phyloP scores from a whole-genome alignment of 2,113 vertebrate genomes.

The Periophthalmodon schlosseri region DNA sequence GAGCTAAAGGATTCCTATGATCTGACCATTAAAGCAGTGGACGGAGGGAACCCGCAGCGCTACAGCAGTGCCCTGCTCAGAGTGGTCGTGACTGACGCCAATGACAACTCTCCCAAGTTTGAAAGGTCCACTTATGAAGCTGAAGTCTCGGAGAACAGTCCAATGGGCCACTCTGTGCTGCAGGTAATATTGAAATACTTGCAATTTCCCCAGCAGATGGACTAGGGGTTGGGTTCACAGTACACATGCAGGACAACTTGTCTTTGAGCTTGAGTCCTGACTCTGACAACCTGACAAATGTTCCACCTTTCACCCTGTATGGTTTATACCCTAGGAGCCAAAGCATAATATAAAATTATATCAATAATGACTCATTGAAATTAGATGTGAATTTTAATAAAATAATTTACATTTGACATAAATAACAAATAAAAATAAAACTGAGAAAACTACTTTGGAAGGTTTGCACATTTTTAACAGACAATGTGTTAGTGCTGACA shows the following conservation, averaged over 20 bases:
- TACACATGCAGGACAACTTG: no score
- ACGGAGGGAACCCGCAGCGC: slow-evolving; percentile 90
- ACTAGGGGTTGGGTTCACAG: no score
- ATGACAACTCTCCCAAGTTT: slow-evolving; percentile 93
- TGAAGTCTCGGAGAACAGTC: slow-evolving; percentile 91
- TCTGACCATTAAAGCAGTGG: slow-evolving; percentile 95
- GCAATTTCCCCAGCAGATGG: neutral
- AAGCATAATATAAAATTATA: no score
- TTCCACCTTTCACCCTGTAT: no score
- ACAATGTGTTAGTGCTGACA: neutral
- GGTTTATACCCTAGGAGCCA: no score
- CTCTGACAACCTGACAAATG: no score
- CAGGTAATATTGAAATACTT: slow-evolving; percentile 81
- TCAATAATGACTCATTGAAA: neutral
- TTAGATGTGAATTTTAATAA: no score
- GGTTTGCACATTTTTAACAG: neutral
- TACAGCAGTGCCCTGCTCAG: slow-evolving; percentile 94
- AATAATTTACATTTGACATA: neutral
- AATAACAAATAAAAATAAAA: neutral
- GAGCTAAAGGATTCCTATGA: slow-evolving; percentile 97
- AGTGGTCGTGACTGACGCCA: slow-evolving; percentile 92
- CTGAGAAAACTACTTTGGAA: neutral
- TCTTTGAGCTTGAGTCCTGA: no score
- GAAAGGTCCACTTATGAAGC: slow-evolving; percentile 91
- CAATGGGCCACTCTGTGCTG: slow-evolving; percentile 93